Evolutionary conservation across 1,140 invertebrate genomes (phyloP).

Genomic region (Nasonia giraulti): DNA sequence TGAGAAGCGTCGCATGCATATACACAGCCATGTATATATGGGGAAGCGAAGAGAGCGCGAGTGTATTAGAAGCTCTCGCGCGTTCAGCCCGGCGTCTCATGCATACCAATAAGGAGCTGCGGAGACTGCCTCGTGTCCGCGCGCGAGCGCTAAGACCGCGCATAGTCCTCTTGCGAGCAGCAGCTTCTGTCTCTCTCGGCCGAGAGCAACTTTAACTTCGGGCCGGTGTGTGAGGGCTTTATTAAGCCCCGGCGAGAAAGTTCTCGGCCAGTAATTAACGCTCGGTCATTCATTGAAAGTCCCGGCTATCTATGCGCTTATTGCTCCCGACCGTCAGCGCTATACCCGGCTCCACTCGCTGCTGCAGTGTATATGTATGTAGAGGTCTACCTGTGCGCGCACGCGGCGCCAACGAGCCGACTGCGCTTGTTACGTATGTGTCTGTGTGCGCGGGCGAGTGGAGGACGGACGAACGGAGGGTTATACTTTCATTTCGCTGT

Average conservation of each 20-base stretch:
- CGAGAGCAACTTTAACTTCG: neutral
- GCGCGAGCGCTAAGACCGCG: neutral
- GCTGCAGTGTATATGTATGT: neutral
- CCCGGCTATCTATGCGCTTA: constrained; percentile 23
- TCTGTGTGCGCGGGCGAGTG: too few relatives aligned
- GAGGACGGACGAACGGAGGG: neutral
- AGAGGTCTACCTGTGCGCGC: neutral
- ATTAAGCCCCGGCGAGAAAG: constrained; percentile 20
- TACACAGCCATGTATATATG: neutral
- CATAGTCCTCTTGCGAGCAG: neutral
- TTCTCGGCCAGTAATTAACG: constrained; percentile 37
- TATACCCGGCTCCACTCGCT: neutral
- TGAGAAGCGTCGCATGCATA: neutral
- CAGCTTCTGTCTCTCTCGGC: neutral
- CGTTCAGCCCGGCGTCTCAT: constrained; percentile 16
- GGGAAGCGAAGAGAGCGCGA: neutral
- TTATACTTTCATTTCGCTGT: constrained; percentile 28
- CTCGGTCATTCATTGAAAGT: constrained; percentile 35
- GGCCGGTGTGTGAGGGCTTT: neutral
- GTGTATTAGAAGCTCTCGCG: constrained; percentile 30
- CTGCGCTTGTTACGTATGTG: neutral
- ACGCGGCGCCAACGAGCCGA: too few relatives aligned
- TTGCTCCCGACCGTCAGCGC: neutral
- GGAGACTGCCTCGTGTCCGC: neutral
- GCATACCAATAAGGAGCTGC: constrained; percentile 38